Conservation (phyloP, 2,888 invertebrate species). For the Eilema griseolum region DNA sequence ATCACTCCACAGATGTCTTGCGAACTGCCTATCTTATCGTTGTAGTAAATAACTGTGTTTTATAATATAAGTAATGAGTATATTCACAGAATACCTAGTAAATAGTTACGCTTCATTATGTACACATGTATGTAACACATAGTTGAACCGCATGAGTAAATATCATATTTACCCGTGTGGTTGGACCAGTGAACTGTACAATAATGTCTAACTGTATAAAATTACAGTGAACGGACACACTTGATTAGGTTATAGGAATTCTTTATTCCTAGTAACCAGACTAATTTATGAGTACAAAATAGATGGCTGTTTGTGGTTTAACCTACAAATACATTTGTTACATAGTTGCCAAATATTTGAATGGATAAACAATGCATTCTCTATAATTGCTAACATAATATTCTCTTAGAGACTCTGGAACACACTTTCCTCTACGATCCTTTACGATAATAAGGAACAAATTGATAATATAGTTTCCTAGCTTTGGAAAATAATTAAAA, state of each 20-base stretch:
- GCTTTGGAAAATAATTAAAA: too few relatives aligned
- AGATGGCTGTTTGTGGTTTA: not conserved
- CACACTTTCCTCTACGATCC: too few relatives aligned
- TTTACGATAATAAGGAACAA: too few relatives aligned
- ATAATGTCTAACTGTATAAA: not conserved
- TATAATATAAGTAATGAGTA: not conserved
- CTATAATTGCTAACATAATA: too few relatives aligned
- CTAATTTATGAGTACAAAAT: not conserved
- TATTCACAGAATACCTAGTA: not conserved
- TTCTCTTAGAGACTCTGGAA: too few relatives aligned
- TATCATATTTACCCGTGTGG: not conserved
- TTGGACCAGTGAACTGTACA: not conserved
- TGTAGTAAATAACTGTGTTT: constrained; percentile 16
- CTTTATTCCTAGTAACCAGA: not conserved
- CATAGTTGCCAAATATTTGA: not conserved
- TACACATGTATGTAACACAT: not conserved
- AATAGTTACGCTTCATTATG: not conserved
- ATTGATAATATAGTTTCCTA: too few relatives aligned
- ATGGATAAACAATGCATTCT: not conserved
- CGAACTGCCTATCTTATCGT: constrained; percentile 12
- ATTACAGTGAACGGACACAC: not conserved
- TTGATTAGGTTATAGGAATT: not conserved
- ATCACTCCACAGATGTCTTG: constrained; percentile 13
- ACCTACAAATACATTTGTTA: not conserved
- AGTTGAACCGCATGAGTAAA: not conserved